Evolutionary conservation across 2,888 invertebrate species (phyloP).

Genomic region (Melangyna quadrimaculata): DNA sequence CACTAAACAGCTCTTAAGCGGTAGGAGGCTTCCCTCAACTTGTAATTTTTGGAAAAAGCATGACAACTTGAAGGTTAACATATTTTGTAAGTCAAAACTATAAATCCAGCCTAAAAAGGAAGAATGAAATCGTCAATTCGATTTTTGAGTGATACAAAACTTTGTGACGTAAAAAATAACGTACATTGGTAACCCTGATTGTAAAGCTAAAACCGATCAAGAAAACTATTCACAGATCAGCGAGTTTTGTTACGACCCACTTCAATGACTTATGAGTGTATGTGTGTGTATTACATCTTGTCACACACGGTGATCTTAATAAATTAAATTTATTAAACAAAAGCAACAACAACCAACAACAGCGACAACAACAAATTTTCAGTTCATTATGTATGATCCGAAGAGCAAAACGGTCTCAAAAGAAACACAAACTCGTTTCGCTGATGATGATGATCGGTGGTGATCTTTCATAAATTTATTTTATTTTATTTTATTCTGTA

Average conservation of each 20-base stretch:
- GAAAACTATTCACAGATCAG: neutral
- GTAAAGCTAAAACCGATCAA: neutral
- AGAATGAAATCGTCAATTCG: no score
- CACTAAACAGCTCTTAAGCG: no score
- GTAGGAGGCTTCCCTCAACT: no score
- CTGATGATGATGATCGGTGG: constrained; percentile 10
- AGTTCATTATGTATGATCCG: constrained; percentile 45
- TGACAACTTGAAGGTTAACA: no score
- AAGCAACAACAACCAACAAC: constrained; percentile 4
- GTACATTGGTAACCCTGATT: neutral
- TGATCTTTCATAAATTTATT: constrained; percentile 54
- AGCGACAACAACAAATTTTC: constrained; percentile 35
- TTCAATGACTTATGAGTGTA: constrained; percentile 23
- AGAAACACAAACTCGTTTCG: constrained; percentile 63
- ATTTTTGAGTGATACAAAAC: no score
- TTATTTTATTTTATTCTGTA: constrained; percentile 4
- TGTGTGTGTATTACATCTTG: constrained; percentile 17
- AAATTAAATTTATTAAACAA: constrained; percentile 9
- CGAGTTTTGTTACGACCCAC: constrained; percentile 34
- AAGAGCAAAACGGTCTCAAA: constrained; percentile 24
- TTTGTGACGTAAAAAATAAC: neutral
- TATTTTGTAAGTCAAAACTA: no score
- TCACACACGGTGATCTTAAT: constrained; percentile 37
- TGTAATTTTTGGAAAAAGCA: no score
- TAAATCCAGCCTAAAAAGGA: no score